A percentile compares a stretch with the other conserved stretches of the same genome.
These are phyloP conservation scores for Lissonota sp. DNA, from an alignment of 2,888 invertebrate species.

Conservation along the genomic window DNA sequence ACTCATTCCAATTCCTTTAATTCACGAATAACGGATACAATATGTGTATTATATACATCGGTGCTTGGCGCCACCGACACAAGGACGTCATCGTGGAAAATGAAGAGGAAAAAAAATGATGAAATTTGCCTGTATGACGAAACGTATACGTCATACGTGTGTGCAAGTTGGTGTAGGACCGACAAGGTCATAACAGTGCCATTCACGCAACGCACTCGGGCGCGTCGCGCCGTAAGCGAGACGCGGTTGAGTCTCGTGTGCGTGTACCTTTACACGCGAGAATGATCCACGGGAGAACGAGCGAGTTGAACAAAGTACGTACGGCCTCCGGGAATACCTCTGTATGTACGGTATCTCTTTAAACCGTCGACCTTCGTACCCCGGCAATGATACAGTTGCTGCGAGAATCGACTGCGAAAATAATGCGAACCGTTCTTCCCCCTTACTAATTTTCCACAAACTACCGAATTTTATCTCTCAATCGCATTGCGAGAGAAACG, in stretches of 20 bases:
- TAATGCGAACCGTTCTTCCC: neutral
- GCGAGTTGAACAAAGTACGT: slow-evolving; percentile 46
- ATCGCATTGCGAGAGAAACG: too few species aligned
- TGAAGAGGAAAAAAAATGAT: slow-evolving; percentile 23
- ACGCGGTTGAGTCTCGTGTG: slow-evolving; percentile 10
- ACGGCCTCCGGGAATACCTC: slow-evolving; percentile 25
- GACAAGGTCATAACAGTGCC: slow-evolving; percentile 70
- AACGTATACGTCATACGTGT: slow-evolving; percentile 30
- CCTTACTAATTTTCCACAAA: neutral
- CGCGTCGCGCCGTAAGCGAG: slow-evolving; percentile 55
- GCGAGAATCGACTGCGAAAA: slow-evolving; percentile 41
- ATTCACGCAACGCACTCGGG: slow-evolving; percentile 68
- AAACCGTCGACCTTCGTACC: neutral
- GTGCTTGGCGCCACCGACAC: slow-evolving; percentile 10
- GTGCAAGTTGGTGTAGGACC: slow-evolving; percentile 53
- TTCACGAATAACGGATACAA: too few species aligned
- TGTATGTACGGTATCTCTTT: slow-evolving; percentile 24
- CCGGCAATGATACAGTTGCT: slow-evolving; percentile 27
- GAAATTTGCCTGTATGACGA: slow-evolving; percentile 9
- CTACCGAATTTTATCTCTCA: too few species aligned
- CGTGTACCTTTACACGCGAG: neutral
- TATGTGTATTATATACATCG: too few species aligned
- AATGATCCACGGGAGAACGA: slow-evolving; percentile 32
- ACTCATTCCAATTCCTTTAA: too few species aligned
- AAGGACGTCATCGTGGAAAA: slow-evolving; percentile 36